Conservation (phyloP, 2,113 vertebrate species). For the Neodontobutis hainanensis region DNA sequence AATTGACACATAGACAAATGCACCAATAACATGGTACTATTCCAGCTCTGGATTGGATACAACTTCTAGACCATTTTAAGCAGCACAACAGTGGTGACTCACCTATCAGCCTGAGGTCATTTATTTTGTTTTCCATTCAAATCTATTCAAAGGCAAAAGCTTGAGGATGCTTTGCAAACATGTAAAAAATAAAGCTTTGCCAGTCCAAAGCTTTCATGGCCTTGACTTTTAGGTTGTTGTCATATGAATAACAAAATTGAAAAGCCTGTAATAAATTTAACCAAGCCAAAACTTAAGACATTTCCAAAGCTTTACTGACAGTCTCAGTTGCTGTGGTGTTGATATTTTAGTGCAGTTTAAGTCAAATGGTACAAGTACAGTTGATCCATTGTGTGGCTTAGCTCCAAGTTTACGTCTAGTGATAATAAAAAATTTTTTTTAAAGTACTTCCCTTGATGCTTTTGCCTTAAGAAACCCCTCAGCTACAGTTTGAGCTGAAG, state of each 20-base stretch:
- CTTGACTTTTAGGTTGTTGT: not conserved
- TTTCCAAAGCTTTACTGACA: not conserved
- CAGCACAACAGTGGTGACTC: not conserved
- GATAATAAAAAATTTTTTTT: not conserved
- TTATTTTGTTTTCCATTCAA: constrained; percentile 9
- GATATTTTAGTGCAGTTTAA: constrained; percentile 2
- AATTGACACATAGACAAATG: constrained; percentile 54
- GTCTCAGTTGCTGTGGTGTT: constrained; percentile 1
- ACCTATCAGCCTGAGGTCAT: not conserved
- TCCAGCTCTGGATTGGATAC: constrained; percentile 39
- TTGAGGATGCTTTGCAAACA: constrained; percentile 5
- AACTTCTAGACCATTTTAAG: not conserved
- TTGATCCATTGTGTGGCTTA: not conserved
- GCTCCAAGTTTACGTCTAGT: not conserved
- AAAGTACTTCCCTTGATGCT: constrained; percentile 13
- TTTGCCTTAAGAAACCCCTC: constrained; percentile 3
- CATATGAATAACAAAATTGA: not conserved
- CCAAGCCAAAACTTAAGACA: not conserved
- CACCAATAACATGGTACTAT: constrained; percentile 59
- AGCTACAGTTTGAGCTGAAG: constrained; percentile 26
- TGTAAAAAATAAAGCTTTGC: not conserved
- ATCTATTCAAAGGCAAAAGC: constrained; percentile 37
- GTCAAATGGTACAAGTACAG: constrained; percentile 5
- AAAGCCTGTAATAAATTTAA: not conserved
- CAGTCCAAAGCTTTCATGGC: not conserved